These are phyloP conservation scores for Drusus annulatus DNA, from an alignment of 1,140 invertebrate genomes.

Conservation along the genomic window DNA sequence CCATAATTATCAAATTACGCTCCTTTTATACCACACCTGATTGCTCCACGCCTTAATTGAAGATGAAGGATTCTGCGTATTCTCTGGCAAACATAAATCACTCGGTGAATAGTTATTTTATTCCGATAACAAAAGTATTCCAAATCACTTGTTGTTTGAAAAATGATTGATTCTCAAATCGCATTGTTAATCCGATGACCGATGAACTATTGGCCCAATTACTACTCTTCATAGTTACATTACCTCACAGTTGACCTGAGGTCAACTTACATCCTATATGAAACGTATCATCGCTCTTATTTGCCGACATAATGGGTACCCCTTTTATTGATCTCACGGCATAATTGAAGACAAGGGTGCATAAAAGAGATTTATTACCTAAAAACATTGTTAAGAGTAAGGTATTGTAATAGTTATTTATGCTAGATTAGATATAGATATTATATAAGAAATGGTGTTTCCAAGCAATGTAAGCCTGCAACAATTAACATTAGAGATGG, in stretches of 20 bases:
- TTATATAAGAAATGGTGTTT: no score
- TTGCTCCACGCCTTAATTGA: no score
- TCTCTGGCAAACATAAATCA: not conserved
- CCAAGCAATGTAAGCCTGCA: no score
- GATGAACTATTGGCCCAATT: conserved; percentile 30
- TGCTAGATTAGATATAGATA: no score
- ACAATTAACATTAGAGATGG: no score
- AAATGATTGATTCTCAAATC: conserved; percentile 11
- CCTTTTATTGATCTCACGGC: conserved; percentile 24
- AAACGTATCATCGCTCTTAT: not conserved
- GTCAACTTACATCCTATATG: not conserved
- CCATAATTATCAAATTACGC: no score
- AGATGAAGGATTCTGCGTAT: not conserved
- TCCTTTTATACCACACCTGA: no score
- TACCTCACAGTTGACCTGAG: not conserved
- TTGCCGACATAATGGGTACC: conserved; percentile 25
- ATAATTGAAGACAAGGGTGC: not conserved
- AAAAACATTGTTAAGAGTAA: no score
- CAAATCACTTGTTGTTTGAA: not conserved
- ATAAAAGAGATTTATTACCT: no score
- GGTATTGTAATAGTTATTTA: no score
- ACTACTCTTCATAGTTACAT: not conserved
- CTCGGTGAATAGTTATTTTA: not conserved
- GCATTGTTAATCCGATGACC: conserved; percentile 30
- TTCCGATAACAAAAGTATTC: conserved; percentile 23